These are phyloP conservation scores for Ceratoteleas bidentatus DNA, from an alignment of 1,140 invertebrate species.

Conservation along the genomic window DNA sequence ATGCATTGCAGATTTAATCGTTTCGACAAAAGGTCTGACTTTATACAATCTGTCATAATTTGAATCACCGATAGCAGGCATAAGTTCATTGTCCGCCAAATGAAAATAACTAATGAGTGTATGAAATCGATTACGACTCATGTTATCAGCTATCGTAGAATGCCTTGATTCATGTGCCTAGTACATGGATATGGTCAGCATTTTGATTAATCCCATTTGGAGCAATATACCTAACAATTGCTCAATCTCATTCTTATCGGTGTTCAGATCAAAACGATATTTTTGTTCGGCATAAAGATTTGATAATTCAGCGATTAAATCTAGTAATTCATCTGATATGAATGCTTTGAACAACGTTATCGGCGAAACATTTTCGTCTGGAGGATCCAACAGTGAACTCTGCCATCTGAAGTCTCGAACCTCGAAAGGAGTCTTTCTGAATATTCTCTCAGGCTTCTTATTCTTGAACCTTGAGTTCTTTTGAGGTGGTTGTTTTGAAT, in stretches of 20 bases:
- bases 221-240: constrained; percentile 22
- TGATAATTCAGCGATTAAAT: constrained; percentile 21
- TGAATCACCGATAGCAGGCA: constrained; percentile 20
- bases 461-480: too few relatives aligned
- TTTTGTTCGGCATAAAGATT: constrained; percentile 14
- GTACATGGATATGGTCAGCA: constrained; percentile 4
- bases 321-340: constrained; percentile 17
- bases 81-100: constrained; percentile 20
- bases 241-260: constrained; percentile 6
- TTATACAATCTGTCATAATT: constrained; percentile 14
- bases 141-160: constrained; percentile 24
- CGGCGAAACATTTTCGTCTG: neutral
- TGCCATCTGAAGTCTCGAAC: constrained; percentile 6
- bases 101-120: constrained; percentile 20
- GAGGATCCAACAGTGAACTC: constrained; percentile 8
- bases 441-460: constrained; percentile 18
- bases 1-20: constrained; percentile 24
- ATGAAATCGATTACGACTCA: constrained; percentile 20
- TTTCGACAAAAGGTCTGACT: constrained; percentile 15
- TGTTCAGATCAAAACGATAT: constrained; percentile 5
- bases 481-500: too few relatives aligned
- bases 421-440: constrained; percentile 6
- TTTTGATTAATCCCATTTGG: constrained; percentile 18
- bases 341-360: constrained; percentile 17
- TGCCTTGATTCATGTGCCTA: constrained; percentile 10